Conservation (phyloP, 2,797 vertebrate genomes). For the Hyperoplus lanceolatus region DNA sequence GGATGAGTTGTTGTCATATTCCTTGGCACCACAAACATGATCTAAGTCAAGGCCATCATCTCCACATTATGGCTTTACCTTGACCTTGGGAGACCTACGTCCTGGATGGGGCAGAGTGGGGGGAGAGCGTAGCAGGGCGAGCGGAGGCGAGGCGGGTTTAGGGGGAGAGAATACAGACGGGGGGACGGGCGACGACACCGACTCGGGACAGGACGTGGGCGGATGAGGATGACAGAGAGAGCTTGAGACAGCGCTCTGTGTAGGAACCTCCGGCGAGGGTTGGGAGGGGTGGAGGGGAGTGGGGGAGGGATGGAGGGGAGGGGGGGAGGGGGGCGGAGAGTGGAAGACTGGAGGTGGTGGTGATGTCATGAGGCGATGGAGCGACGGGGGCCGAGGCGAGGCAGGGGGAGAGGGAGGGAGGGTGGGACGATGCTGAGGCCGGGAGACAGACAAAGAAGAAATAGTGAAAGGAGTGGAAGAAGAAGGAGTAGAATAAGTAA, state of each 20-base stretch:
- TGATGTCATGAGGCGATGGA: constrained; percentile 68
- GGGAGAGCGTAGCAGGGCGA: constrained; percentile 71
- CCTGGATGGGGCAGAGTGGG: constrained; percentile 83
- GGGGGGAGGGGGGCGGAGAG: constrained; percentile 43
- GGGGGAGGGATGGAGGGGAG: constrained; percentile 38
- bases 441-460: constrained; percentile 21
- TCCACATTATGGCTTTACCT: constrained; percentile 88
- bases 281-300: constrained; percentile 33
- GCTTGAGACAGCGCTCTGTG: constrained; percentile 29
- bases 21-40: constrained; percentile 20
- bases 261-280: constrained; percentile 12
- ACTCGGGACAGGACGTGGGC: constrained; percentile 11
- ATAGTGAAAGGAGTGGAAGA: background rate
- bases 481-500: background rate
- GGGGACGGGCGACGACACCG: constrained; percentile 17
- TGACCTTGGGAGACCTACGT: constrained; percentile 86
- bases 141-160: constrained; percentile 55
- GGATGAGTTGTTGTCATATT: constrained; percentile 16
- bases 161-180: constrained; percentile 8
- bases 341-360: constrained; percentile 44
- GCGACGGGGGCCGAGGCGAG: constrained; percentile 61
- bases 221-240: constrained; percentile 36
- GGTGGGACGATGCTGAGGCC: constrained; percentile 25
- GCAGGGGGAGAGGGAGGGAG: constrained; percentile 30
- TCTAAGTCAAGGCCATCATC: constrained; percentile 13